Evolutionary conservation across 2,797 vertebrate genomes (phyloP), one percentile per base, ranked within the genome.

Genomic region (Pelodytes ibericus): DNA sequence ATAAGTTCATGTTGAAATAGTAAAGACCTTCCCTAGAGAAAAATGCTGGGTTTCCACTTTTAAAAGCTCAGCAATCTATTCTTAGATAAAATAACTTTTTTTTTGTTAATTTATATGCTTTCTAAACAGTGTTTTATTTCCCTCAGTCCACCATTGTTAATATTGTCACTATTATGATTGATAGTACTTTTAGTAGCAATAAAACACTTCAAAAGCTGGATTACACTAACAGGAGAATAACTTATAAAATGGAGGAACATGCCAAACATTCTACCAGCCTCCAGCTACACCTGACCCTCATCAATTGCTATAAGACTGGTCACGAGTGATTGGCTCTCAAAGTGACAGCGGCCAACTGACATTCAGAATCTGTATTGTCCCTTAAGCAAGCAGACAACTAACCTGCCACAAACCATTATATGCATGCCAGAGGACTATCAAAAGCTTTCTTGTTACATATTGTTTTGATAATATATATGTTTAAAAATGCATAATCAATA

Each of bases 381-480:
- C 81, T n/a, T 39, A 71, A 80, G 88, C 84, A 84, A 88, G 79
- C 75, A 86, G 82, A 81, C 85, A 87, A 81, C 61, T 87, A 83
- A 80, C 80, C 87, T 92, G 91, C 83, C 89, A 90, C 75, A 77
- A 59, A 80, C 41, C 9, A 86, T 94, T 86, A 93, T 31, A 31
- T 36, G 57, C 25, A 62, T 61, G 62, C 31, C 47, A 15, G 53
- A 51, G 53, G 57, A 59, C 25, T 27, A 59, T 47, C 36, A 16
- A 20, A 33, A 7, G 20, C 26, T 41, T 18, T 30, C 41, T 1
- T 27, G 61, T 65, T 26, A 36, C 51, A 10, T 51, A 53, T 30
- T 29, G 16, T 29, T 64, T 53, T 49, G 15, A 39, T 7, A 39
- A 39, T 8, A 39, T 39, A 7, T n/a, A n/a, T n/a, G n/a, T n/a